Base-by-base conservation (phyloP, 2,888 invertebrate species). In the Dexiosoma caninum region DNA sequence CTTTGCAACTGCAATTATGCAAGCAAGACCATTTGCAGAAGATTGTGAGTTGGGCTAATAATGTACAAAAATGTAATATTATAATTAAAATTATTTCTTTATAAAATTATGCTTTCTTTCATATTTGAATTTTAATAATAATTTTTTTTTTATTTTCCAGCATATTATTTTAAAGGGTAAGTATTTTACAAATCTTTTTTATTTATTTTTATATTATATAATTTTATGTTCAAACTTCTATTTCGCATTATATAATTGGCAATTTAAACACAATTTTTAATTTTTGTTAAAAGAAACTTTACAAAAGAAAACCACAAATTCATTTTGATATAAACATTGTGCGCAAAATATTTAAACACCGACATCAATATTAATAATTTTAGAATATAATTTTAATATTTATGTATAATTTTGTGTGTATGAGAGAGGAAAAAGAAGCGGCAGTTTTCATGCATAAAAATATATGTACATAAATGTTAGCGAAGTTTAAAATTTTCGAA, bases 361-460 rank as follows among this genome's bases (percentile, higher is more conserved):
- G 71, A 77, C 66, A 81, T 81, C 60, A 67, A 60, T 71, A 66
- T 75, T 64, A 42, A 70, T 64, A 21, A 55, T 71, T 62, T 21
- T 23, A 23, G 16, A 27, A 19, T 27, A 42, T 60, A 44, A 23
- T 42, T 44, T 23, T 10, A 30, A 44, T 60, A 21, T 40, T 37
- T 30, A 49, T 32, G 30, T 46, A 44, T 42, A 51, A 66, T 37
- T 21, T 46, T 46, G 7, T 57, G 12, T 21, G n/a, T 14, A 4
- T 27, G 42, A 19, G n/a, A n/a, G n/a, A n/a, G n/a, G 2, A 12
- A 59, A 46, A 55, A 32, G 12, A 40, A 32, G 37, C 49, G 37
- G 23, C n/a, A 16, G 32, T 55, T 55, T 19, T 19, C 10, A 19
- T 1, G 19, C 0, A 5, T 32, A 2, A 16, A 19, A n/a, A n/a